Evolutionary conservation across 2,888 invertebrate genomes (phyloP).

Genomic region (Lamellibrachia columna): DNA sequence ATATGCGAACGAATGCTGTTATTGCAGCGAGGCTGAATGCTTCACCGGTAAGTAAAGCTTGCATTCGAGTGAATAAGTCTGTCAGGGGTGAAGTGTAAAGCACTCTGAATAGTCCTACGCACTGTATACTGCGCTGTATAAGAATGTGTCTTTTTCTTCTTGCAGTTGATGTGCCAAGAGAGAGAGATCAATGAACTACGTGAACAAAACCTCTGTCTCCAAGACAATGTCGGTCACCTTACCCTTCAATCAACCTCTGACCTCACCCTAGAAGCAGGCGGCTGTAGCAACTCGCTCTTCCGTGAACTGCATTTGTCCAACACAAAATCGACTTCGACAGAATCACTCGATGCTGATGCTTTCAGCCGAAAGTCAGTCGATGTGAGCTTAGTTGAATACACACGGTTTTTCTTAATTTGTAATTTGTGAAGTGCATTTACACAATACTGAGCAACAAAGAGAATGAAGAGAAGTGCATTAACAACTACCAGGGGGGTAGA

Average conservation of each 20-base stretch:
- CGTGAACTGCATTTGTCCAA: conserved; percentile 75
- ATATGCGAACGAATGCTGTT: too few relatives aligned
- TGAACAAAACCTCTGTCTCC: conserved; percentile 77
- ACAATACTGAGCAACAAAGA: too few relatives aligned
- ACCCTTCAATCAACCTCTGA: conserved; percentile 44
- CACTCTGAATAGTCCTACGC: too few relatives aligned
- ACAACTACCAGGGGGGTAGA: too few relatives aligned
- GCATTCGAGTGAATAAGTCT: too few relatives aligned
- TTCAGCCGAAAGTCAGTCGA: neutral
- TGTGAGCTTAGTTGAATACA: neutral
- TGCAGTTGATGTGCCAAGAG: conserved; percentile 64
- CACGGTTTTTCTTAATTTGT: neutral
- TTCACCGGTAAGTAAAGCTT: too few relatives aligned
- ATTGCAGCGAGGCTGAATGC: too few relatives aligned
- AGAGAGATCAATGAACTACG: conserved; percentile 78
- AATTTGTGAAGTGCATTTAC: too few relatives aligned
- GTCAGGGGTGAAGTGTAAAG: too few relatives aligned
- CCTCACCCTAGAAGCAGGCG: conserved; percentile 44
- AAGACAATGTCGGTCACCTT: conserved; percentile 68
- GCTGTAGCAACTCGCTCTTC: conserved; percentile 77
- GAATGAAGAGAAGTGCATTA: too few relatives aligned
- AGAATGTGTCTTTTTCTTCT: neutral
- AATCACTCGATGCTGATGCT: conserved; percentile 29
- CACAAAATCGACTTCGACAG: conserved; percentile 28
- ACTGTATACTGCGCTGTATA: neutral